These are phyloP conservation scores for Sycophila texana DNA, from an alignment of 2,888 invertebrate species.

Conservation along the genomic window DNA sequence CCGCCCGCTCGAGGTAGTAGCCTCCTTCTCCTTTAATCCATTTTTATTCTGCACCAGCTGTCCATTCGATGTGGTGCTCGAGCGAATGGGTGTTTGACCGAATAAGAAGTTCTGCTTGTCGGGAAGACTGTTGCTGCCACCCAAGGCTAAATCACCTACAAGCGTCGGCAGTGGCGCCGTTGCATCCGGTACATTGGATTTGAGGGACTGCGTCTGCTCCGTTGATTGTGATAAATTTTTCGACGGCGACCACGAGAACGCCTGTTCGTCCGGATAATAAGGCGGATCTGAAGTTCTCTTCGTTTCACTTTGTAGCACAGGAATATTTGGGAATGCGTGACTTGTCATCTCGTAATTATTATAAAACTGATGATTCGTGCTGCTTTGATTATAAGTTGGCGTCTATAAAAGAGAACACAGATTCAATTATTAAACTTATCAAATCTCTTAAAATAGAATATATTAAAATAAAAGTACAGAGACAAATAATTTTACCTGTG, in stretches of 20 bases:
- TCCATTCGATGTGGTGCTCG: constrained; percentile 54
- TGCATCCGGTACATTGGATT: constrained; percentile 72
- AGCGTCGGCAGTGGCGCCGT: constrained; percentile 79
- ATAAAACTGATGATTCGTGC: constrained; percentile 72
- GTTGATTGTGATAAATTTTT: constrained; percentile 76
- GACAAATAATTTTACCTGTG: constrained; percentile 26
- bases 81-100: constrained; percentile 65
- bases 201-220: constrained; percentile 67
- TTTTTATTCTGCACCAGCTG: constrained; percentile 62
- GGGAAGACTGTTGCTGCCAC: constrained; percentile 67
- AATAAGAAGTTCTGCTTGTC: constrained; percentile 73
- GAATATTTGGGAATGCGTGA: constrained; percentile 71
- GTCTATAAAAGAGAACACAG: constrained; percentile 60
- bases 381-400: constrained; percentile 69
- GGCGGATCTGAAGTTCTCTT: constrained; percentile 64
- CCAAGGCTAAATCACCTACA: constrained; percentile 80
- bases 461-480: too few species aligned
- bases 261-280: constrained; percentile 75
- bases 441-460: too few species aligned
- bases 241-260: constrained; percentile 79
- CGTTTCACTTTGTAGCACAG: constrained; percentile 68
- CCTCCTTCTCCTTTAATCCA: constrained; percentile 68
- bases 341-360: constrained; percentile 72
- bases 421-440: too few species aligned
- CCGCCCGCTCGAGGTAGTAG: constrained; percentile 60